Percentiles rank a stretch among this genome's conserved stretches.
These are phyloP conservation scores for Noctua comes DNA, from an alignment of 2,888 invertebrate genomes.

Conservation along the genomic window DNA sequence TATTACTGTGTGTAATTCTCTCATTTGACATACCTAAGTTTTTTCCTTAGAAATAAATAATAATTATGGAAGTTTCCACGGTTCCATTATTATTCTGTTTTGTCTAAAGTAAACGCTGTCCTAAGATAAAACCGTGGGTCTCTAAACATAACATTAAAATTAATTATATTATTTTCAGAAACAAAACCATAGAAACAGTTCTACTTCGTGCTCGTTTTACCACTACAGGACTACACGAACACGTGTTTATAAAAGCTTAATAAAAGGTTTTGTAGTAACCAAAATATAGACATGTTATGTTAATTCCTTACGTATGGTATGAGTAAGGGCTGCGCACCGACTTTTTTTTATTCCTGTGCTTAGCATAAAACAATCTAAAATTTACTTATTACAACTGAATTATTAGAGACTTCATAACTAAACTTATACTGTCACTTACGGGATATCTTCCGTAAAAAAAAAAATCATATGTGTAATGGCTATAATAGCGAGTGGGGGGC, in stretches of 20 bases:
- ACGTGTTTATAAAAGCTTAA: not conserved
- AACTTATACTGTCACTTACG: too few relatives aligned
- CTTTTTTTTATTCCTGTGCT: too few relatives aligned
- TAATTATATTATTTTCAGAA: not conserved
- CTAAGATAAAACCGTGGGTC: not conserved
- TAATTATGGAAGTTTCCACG: not conserved
- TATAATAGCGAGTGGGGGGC: too few relatives aligned
- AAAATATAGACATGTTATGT: not conserved
- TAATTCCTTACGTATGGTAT: not conserved
- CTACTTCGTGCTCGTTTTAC: not conserved
- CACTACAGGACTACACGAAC: not conserved
- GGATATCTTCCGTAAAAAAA: too few relatives aligned
- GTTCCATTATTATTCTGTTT: not conserved
- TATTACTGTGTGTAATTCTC: not conserved
- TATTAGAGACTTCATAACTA: too few relatives aligned
- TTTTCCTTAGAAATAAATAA: not conserved
- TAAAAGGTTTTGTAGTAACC: not conserved
- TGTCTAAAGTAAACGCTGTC: not conserved
- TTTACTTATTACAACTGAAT: too few relatives aligned
- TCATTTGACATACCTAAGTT: not conserved
- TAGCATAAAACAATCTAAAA: too few relatives aligned
- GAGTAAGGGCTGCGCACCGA: too few relatives aligned
- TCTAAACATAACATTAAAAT: not conserved
- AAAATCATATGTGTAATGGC: too few relatives aligned
- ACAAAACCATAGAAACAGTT: not conserved